These are phyloP conservation scores for Hemibates koningsi DNA, from an alignment of 2,113 vertebrate species.

Conservation along the genomic window DNA sequence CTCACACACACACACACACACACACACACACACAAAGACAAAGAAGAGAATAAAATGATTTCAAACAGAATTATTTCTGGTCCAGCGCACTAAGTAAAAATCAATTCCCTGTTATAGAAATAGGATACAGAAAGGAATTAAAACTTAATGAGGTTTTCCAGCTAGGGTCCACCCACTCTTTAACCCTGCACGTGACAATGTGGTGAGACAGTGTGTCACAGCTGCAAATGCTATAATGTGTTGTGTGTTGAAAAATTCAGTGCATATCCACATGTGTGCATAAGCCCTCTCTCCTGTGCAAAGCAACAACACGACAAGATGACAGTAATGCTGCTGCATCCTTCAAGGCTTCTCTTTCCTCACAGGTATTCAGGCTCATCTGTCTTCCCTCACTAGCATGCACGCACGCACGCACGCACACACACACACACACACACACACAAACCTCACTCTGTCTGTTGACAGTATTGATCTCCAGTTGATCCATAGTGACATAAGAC, in stretches of 20 bases:
- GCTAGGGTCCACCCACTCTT: conserved; percentile 54
- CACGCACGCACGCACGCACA: accelerated
- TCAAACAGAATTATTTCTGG: conserved; percentile 74
- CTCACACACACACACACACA: background rate
- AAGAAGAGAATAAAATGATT: conserved; percentile 56
- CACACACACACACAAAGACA: background rate
- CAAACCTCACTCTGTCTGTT: background rate
- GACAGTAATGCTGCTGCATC: conserved; percentile 42
- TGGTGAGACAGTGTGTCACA: background rate
- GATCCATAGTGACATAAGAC: conserved; percentile 60
- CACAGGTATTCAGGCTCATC: conserved; percentile 43
- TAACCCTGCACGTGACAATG: conserved; percentile 14
- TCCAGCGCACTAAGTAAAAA: conserved; percentile 69
- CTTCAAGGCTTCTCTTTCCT: conserved; percentile 30
- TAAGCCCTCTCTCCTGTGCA: background rate
- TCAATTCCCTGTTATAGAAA: conserved; percentile 74
- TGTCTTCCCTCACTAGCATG: background rate
- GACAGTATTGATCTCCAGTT: conserved; percentile 53
- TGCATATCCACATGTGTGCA: background rate
- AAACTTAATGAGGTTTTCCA: conserved; percentile 75
- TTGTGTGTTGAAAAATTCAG: background rate
- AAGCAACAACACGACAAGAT: background rate
- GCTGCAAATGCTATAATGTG: background rate
- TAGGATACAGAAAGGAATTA: conserved; percentile 73
- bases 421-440: background rate